phyloP scores from a whole-genome alignment of 2,888 invertebrate genomes.

The Crematogaster levior region DNA sequence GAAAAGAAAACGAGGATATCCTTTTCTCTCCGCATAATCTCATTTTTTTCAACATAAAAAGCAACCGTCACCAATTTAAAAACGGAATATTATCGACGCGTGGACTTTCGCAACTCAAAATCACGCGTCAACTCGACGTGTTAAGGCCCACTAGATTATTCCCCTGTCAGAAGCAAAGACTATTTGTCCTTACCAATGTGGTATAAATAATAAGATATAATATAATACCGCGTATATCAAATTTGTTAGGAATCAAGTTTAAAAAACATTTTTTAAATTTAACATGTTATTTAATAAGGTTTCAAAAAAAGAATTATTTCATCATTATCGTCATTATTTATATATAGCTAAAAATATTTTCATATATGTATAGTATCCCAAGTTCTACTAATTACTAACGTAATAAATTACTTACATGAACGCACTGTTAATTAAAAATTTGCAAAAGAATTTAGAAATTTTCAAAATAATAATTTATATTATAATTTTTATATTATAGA shows the following conservation, averaged over 20 bases:
- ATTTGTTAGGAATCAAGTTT: background rate
- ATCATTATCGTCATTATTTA: background rate
- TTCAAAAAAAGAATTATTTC: background rate
- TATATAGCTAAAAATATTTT: background rate
- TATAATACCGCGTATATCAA: background rate
- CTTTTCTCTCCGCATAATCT: slow-evolving; percentile 14
- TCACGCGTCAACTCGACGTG: background rate
- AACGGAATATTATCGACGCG: background rate
- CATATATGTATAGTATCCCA: background rate
- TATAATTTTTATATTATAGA: background rate
- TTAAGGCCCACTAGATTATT: background rate
- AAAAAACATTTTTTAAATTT: background rate
- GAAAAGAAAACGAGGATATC: slow-evolving; percentile 10
- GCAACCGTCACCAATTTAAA: background rate
- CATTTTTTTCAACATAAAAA: slow-evolving; percentile 5
- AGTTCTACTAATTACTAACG: background rate
- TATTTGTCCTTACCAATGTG: background rate
- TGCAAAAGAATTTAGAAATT: background rate
- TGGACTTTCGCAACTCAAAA: background rate
- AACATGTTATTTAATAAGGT: background rate
- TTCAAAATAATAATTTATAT: no score
- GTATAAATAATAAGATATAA: background rate
- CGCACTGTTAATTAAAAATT: background rate
- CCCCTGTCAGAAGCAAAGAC: background rate
- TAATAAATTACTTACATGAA: no score